Conservation (phyloP, 2,888 invertebrate species). For the Clepsis dumicolana region DNA sequence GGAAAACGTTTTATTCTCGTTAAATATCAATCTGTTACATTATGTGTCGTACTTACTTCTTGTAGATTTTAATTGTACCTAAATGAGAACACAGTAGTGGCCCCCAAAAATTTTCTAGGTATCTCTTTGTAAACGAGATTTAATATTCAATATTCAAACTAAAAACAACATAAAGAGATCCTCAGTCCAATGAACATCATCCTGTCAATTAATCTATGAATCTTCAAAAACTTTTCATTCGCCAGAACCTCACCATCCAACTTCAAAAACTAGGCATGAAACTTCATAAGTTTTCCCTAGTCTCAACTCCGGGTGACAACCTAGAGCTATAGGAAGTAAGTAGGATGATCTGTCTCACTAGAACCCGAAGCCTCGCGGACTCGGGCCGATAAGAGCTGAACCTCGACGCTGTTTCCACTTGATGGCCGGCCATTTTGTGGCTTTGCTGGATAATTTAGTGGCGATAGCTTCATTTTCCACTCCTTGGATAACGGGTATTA, state of each 20-base stretch:
- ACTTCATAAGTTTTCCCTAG: slow-evolving; percentile 54
- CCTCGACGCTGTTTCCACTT: slow-evolving; percentile 37
- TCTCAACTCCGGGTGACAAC: slow-evolving; percentile 9
- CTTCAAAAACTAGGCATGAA: slow-evolving; percentile 47
- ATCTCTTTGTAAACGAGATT: too few species aligned
- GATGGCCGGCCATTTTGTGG: slow-evolving; percentile 46
- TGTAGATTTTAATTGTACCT: too few species aligned
- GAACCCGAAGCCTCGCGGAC: slow-evolving; percentile 23
- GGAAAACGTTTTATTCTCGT: too few species aligned
- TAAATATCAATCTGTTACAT: too few species aligned
- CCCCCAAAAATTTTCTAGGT: too few species aligned
- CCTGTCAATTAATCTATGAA: background rate
- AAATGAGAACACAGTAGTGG: too few species aligned
- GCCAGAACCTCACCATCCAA: background rate
- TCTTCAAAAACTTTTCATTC: background rate
- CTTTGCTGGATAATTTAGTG: slow-evolving; percentile 44
- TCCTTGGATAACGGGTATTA: slow-evolving; percentile 30
- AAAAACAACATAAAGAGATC: background rate
- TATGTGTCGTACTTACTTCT: too few species aligned
- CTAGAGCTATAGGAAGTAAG: slow-evolving; percentile 13
- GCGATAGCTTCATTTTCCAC: slow-evolving; percentile 34
- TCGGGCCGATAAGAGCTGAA: slow-evolving; percentile 45
- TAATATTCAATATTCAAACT: too few species aligned
- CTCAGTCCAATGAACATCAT: too few species aligned
- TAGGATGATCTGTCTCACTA: slow-evolving; percentile 38